These are phyloP conservation scores for Mastacembelus armatus DNA, from an alignment of 2,797 vertebrate species.

Conservation along the genomic window DNA sequence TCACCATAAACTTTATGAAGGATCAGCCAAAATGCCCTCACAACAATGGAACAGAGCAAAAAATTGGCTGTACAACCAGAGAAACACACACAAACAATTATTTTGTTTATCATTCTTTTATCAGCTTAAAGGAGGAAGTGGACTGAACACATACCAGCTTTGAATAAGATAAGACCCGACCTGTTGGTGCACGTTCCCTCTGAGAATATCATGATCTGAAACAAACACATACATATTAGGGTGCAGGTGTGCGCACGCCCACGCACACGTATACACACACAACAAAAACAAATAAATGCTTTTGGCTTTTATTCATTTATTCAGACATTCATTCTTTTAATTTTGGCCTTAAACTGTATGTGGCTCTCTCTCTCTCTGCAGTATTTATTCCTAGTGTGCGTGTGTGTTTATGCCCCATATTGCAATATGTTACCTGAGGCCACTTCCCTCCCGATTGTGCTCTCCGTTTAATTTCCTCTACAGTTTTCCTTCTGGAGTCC, in stretches of 20 bases:
- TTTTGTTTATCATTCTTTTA: background rate
- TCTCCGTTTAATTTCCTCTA: constrained; percentile 93
- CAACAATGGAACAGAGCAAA: no score
- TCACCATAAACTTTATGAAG: no score
- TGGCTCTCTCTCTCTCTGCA: background rate
- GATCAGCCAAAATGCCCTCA: no score
- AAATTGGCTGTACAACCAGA: no score
- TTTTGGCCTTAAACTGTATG: background rate
- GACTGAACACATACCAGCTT: constrained; percentile 89
- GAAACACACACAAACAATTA: constrained; percentile 3
- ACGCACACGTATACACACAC: no score
- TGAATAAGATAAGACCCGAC: constrained; percentile 96
- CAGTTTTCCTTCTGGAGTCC: constrained; percentile 93
- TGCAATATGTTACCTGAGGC: constrained; percentile 89
- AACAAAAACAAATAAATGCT: background rate
- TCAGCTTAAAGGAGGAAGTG: constrained; percentile 8
- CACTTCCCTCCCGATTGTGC: constrained; percentile 90
- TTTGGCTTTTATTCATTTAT: background rate
- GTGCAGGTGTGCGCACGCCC: no score
- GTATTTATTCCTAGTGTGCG: no score
- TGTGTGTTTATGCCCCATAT: no score
- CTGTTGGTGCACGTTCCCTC: constrained; percentile 98
- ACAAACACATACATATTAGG: no score
- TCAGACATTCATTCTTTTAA: no score
- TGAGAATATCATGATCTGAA: constrained; percentile 98